Base-by-base conservation (phyloP, 2,797 vertebrate genomes). In the Fistularia commersonii region DNA sequence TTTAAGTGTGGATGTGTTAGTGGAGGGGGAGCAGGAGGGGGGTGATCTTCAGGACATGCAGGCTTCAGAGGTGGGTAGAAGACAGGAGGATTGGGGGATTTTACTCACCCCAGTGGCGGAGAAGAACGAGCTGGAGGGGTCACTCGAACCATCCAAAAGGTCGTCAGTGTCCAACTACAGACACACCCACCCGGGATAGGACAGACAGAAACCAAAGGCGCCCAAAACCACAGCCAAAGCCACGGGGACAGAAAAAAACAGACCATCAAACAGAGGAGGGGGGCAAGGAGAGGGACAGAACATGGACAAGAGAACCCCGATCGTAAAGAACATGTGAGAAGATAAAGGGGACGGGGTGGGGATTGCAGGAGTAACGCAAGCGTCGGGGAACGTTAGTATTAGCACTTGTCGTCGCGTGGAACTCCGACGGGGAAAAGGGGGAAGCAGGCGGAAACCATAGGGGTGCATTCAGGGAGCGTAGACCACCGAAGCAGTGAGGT, bases 91-190 rank as follows among this genome's bases (percentile, higher is more conserved):
- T 70, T 81, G 85, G 85, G 85, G 83, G 82, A 75, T 75, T 61
- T 86, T 90, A 93, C 93, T 84, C 92, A 98, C 95, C 94, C 93
- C 94, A 75, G 93, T 83, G 74, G 91, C 85, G 75, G 94, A 95
- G 89, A 96, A 96, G 91, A 97, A 98, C 85, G 95, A 94, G 82
- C 88, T 95, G 88, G 94, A 92, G 83, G 94, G 93, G 83, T 98
- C 95, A 83, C 92, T 91, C 45, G 95, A 90, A 84, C 90, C 92
- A 90, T 97, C 95, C 93, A 98, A 92, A 90, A 98, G 93, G 90
- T 98, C 95, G 73, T 98, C 96, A 73, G 94, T 93, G 89, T 96
- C 94, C 84, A 98, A 92, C 95, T 98, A 93, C 57, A 93, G 91
- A 80, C 83, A 92, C 82, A 83, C 54, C 81, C 78, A 80, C 66